phyloP scores from a whole-genome alignment of 2,113 vertebrate species.

The Channa argus region DNA sequence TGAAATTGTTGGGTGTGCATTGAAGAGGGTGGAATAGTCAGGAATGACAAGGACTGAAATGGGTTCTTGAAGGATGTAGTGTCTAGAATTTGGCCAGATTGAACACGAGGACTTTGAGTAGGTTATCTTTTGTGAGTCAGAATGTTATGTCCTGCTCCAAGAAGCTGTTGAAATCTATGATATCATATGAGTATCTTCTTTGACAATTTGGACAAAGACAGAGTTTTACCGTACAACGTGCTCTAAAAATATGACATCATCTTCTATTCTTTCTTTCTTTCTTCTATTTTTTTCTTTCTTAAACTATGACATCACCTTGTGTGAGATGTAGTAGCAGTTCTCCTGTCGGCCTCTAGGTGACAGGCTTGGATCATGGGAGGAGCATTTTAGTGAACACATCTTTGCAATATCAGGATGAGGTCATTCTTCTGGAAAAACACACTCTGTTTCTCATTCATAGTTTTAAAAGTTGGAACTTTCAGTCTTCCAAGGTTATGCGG shows the following conservation, averaged over 20 bases:
- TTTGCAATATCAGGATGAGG: constrained; percentile 72
- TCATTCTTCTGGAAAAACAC: constrained; percentile 68
- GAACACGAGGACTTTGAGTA: constrained; percentile 16
- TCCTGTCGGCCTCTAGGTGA: constrained; percentile 65
- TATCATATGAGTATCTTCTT: constrained; percentile 3
- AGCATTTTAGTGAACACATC: not conserved
- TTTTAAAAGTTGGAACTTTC: constrained; percentile 46
- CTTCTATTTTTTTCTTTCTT: constrained; percentile 57
- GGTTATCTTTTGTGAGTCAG: constrained; percentile 19
- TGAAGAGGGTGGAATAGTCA: constrained; percentile 24
- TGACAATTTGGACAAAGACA: constrained; percentile 58
- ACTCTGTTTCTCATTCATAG: constrained; percentile 55
- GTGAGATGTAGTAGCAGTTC: constrained; percentile 61
- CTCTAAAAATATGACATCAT: constrained; percentile 72
- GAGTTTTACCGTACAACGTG: constrained; percentile 6
- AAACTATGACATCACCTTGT: constrained; percentile 74
- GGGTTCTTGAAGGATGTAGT: constrained; percentile 21
- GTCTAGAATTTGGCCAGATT: constrained; percentile 21
- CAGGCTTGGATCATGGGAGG: constrained; percentile 63
- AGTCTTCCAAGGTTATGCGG: not conserved
- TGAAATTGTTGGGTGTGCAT: constrained; percentile 49
- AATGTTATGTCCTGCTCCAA: not conserved
- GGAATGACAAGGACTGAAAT: constrained; percentile 39
- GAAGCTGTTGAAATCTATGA: constrained; percentile 1
- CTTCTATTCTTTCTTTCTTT: constrained; percentile 23